phyloP scores from a whole-genome alignment of 2,797 vertebrate species.

The Trematomus bernacchii region DNA sequence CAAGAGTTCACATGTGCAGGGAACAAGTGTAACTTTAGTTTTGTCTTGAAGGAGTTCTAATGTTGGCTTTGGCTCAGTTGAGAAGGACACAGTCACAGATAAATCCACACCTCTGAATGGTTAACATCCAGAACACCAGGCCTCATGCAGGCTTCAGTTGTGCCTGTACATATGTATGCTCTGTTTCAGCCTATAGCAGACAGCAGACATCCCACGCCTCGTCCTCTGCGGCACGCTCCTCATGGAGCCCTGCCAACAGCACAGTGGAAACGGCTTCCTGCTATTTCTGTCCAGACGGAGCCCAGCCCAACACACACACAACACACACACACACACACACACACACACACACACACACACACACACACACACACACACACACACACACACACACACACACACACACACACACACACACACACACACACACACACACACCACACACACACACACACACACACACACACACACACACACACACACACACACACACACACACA shows the following conservation, averaged over 20 bases:
- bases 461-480: neutral
- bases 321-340: too few species aligned
- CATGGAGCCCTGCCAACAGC: conserved; percentile 71
- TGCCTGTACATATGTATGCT: neutral
- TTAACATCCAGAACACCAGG: conserved; percentile 13
- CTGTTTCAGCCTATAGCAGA: conserved; percentile 36
- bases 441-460: too few species aligned
- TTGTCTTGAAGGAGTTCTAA: neutral
- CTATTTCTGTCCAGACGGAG: conserved; percentile 73
- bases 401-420: neutral
- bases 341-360: neutral
- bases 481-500: too few species aligned
- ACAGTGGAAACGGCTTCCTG: conserved; percentile 61
- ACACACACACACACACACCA: too few species aligned
- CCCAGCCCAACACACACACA: conserved; percentile 6
- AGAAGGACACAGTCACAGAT: neutral
- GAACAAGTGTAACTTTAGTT: neutral
- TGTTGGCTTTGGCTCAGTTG: neutral
- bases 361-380: too few species aligned
- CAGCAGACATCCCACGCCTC: conserved; percentile 66
- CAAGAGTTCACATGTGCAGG: neutral
- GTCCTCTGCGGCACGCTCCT: conserved; percentile 74
- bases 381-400: neutral
- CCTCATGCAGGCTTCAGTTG: neutral
- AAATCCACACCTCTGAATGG: neutral